Evolutionary conservation across 2,888 invertebrate genomes (phyloP), one percentile per base, ranked within the genome.

Genomic region (Aphelenchoides bicaudatus): DNA sequence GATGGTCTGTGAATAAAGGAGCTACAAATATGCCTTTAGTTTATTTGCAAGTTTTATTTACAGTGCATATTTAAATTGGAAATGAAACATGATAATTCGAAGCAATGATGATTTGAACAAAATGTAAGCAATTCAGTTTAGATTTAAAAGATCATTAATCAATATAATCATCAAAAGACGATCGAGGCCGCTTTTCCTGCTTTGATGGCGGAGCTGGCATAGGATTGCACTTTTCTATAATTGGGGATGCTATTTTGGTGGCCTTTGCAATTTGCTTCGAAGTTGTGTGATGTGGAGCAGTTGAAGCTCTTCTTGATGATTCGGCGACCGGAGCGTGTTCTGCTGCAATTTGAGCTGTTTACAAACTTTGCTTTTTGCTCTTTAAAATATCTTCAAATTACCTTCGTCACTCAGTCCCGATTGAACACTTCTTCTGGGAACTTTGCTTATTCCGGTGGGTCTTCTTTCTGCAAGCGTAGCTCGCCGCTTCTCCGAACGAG

Each of bases 81-180:
- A n/a, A n/a, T n/a, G n/a, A n/a, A n/a, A n/a, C n/a, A n/a, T n/a
- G n/a, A n/a, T n/a, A n/a, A n/a, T n/a, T n/a, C n/a, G n/a, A n/a
- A n/a, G n/a, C n/a, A n/a, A n/a, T n/a, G n/a, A n/a, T n/a, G n/a
- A n/a, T n/a, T n/a, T n/a, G n/a, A n/a, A n/a, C n/a, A n/a, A n/a
- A n/a, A n/a, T n/a, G n/a, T n/a, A n/a, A n/a, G n/a, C n/a, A n/a
- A n/a, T n/a, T n/a, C n/a, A n/a, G n/a, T n/a, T n/a, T n/a, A n/a
- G n/a, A n/a, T n/a, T n/a, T n/a, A n/a, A n/a, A n/a, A 37, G 23
- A 2, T 21, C 49, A 3, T 34, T 19, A 51, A 27, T 51, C 52
- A 16, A 51, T 34, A 3, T 51, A 51, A n/a, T 51, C 37, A 28
- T 51, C 52, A 28, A 51, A 51, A 6, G 52, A 31, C n/a, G 52